Evolutionary conservation across 2,113 vertebrate species (phyloP).

Genomic region (Galeopterus variegatus): DNA sequence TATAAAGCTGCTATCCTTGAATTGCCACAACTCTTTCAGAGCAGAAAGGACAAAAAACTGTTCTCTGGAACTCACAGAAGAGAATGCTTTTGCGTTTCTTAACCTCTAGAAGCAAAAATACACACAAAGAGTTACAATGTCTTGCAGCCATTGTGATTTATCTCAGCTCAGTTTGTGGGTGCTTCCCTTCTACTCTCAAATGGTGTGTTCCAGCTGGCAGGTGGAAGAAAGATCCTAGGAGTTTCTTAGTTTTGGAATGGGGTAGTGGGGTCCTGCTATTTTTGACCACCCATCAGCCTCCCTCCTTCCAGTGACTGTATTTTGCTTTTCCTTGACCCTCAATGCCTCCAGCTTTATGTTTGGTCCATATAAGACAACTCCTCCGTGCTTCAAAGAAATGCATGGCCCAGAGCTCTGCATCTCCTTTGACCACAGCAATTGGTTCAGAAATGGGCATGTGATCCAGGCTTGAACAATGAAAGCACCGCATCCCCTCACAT

Average conservation of each 20-base stretch:
- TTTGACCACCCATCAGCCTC: background rate
- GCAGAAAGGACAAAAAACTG: background rate
- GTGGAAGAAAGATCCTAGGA: background rate
- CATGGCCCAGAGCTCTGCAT: background rate
- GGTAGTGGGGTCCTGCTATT: background rate
- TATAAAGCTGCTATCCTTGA: background rate
- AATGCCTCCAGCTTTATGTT: background rate
- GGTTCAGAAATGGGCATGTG: background rate
- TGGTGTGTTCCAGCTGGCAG: background rate
- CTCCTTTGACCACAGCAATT: background rate
- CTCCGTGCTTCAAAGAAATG: background rate
- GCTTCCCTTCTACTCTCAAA: background rate
- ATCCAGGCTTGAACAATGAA: background rate
- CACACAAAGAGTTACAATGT: background rate
- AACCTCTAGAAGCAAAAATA: background rate
- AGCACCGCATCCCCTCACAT: background rate
- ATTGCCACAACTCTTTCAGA: background rate
- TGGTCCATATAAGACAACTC: background rate
- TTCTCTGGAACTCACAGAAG: background rate
- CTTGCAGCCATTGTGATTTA: background rate
- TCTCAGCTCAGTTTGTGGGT: background rate
- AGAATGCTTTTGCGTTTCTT: background rate
- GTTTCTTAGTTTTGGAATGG: background rate
- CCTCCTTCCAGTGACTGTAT: background rate
- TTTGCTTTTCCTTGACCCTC: background rate